Evolutionary conservation across 2,888 invertebrate genomes (phyloP), one percentile per base, ranked within the genome.

Genomic region (Sepiola atlantica): DNA sequence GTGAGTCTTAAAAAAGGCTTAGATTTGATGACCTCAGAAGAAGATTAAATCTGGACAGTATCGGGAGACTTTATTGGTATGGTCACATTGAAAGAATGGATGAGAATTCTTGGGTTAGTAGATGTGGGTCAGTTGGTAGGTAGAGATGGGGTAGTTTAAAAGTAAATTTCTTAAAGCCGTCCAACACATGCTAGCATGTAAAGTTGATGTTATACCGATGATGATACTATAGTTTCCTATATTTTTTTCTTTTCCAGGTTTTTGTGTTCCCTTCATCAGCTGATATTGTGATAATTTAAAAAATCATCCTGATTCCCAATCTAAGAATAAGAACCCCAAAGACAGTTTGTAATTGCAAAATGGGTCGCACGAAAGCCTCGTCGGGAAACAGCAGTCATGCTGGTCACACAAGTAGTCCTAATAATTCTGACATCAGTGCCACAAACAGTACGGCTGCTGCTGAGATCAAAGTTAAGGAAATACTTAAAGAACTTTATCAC

Each of bases 401-500:
- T 94, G 94, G 95, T 12, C 95, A 95, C 32, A 95, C 95, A 16
- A 95, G 95, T 35, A 96, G 95, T 92, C 95, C 95, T 20, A 95
- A 95, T 8, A 94, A 95, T 8, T 95, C 95, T n/a, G 96, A 95
- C 54, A 95, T 94, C 28, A 95, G 95, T 57, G 95, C 90, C 55
- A 94, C 95, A 35, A 95, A 95, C n/a, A 95, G 95, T 93, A 95
- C 95, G 28, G 94, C 95, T 21, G 95, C 95, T 16, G 96, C 96
- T 16, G 97, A 97, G 94, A 94, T 95, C 10, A 96, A 96, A 92
- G 96, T 98, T 28, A 97, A 99, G 98, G 99, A 99, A 96, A 98
- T 98, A 35, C 97, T 99, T 35, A 98, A 98, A 96, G 98, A 98
- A 14, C 97, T 99, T 28, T 98, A 98, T 96, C 98, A 98, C 92